Conservation (phyloP, 2,888 invertebrate species). For the Cylloceria caligata region DNA sequence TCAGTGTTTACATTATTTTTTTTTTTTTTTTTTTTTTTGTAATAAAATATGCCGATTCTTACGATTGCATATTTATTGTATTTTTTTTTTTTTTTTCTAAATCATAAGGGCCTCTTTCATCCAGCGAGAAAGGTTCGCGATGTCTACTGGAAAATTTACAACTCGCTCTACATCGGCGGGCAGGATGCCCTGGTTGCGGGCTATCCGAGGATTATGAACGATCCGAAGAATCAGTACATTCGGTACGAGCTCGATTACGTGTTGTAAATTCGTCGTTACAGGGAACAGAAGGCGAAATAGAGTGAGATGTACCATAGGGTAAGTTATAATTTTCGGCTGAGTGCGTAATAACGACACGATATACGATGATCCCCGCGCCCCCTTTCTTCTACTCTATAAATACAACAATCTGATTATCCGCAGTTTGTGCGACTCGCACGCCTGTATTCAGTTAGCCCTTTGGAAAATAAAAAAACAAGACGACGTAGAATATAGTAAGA, state of each 20-base stretch:
- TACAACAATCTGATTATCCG: conserved; percentile 8
- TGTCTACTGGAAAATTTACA: conserved; percentile 99
- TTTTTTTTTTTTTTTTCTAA: background rate
- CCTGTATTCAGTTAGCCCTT: background rate
- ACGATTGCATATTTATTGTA: background rate
- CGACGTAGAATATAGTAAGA: background rate
- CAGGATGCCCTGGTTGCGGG: conserved; percentile 99
- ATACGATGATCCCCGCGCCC: background rate
- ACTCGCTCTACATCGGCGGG: conserved; percentile 99
- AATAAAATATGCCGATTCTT: background rate
- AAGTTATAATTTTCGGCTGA: background rate
- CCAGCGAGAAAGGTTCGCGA: conserved; percentile 99
- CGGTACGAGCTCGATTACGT: conserved; percentile 89
- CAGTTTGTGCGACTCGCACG: background rate
- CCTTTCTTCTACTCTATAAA: conserved; percentile 1
- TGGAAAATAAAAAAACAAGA: background rate
- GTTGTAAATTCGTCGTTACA: background rate
- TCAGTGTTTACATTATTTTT: conserved; percentile 88
- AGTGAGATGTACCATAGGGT: conserved; percentile 1
- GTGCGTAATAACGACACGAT: background rate
- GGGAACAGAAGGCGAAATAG: background rate
- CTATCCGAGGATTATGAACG: conserved; percentile 97
- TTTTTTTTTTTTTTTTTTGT: background rate
- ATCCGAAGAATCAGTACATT: conserved; percentile 96
- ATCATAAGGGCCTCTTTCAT: conserved; percentile 95